Percentiles rank a stretch among this genome's conserved stretches.
phyloP scores from a whole-genome alignment of 1,140 invertebrate species.

The Melanaphis sacchari region DNA sequence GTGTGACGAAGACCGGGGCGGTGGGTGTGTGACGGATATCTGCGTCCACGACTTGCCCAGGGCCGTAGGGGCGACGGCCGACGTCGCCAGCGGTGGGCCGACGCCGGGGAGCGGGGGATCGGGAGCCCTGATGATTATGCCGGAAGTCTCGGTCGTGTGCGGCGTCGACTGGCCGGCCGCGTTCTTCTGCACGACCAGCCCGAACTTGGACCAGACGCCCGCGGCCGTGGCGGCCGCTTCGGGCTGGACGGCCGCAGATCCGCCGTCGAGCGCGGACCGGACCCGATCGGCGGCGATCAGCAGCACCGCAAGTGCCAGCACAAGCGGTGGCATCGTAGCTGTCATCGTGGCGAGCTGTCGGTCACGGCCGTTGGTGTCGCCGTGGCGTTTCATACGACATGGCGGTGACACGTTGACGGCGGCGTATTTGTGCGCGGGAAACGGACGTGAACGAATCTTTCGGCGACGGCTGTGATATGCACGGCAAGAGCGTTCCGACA shows the following conservation, averaged over 20 bases:
- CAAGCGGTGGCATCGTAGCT: background rate
- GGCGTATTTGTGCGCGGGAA: background rate
- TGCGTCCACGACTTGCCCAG: slow-evolving; percentile 38
- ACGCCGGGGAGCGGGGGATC: background rate
- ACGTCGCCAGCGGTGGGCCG: background rate
- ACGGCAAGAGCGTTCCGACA: background rate
- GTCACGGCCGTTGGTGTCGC: slow-evolving; percentile 12
- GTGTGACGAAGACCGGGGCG: background rate
- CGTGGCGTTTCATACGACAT: background rate
- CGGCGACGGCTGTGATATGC: background rate
- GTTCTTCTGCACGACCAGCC: slow-evolving; percentile 23
- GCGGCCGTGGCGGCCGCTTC: background rate
- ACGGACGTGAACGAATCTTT: background rate
- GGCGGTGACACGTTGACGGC: background rate
- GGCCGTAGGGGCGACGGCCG: background rate
- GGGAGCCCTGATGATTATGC: slow-evolving; percentile 47
- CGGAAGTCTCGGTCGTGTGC: slow-evolving; percentile 47
- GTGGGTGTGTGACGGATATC: slow-evolving; percentile 47
- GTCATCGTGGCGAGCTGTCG: background rate
- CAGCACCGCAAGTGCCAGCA: background rate
- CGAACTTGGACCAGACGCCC: slow-evolving; percentile 46
- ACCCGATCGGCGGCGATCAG: background rate
- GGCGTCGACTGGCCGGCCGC: background rate
- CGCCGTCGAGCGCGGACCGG: background rate
- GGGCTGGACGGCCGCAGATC: background rate